Percentiles rank a stretch among this genome's conserved stretches.
phyloP scores from a whole-genome alignment of 2,797 vertebrate genomes.

The Tangara arthus region DNA sequence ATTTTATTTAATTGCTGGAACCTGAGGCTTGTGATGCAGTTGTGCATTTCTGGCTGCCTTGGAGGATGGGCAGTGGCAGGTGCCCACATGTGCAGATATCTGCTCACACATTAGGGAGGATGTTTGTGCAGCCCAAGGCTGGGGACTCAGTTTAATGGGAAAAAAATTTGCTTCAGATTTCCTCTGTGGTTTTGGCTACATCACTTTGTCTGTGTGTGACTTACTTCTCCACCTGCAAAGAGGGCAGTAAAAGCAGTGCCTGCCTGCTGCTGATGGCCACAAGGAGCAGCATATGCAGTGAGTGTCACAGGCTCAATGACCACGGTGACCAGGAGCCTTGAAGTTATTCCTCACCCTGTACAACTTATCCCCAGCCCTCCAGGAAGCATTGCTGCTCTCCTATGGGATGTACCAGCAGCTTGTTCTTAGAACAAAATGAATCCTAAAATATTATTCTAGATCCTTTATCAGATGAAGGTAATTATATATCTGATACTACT shows the following conservation, averaged over 20 bases:
- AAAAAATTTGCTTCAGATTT: neutral
- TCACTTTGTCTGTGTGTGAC: neutral
- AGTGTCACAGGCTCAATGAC: neutral
- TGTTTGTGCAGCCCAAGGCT: neutral
- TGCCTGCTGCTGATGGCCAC: neutral
- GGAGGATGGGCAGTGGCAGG: neutral
- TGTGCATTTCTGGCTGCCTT: neutral
- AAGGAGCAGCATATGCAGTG: neutral
- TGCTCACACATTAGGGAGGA: neutral
- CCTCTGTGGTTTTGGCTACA: neutral
- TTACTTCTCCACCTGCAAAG: neutral
- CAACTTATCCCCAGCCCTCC: neutral
- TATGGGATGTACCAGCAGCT: neutral
- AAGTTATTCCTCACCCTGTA: neutral
- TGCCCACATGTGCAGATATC: fast-evolving
- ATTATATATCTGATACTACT: neutral
- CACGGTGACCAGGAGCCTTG: fast-evolving
- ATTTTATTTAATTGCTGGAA: neutral
- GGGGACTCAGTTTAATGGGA: neutral
- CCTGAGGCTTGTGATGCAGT: neutral
- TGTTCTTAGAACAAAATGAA: neutral
- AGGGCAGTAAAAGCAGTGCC: neutral
- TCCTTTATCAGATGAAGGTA: neutral
- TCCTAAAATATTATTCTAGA: neutral
- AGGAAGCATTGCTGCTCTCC: neutral